phyloP scores from a whole-genome alignment of 1,140 invertebrate species.

The Pinna nobilis region DNA sequence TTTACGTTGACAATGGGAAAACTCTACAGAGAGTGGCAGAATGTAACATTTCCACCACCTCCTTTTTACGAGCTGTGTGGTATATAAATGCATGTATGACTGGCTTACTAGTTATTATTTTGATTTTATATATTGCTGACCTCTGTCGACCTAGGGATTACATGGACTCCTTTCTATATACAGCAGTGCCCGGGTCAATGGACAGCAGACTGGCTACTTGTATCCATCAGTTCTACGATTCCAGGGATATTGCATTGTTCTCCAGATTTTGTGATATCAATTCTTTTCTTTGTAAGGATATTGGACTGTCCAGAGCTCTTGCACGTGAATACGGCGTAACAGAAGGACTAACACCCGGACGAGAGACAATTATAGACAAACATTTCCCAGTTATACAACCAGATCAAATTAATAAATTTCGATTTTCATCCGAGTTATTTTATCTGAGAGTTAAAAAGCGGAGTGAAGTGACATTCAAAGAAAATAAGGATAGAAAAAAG shows the following conservation, averaged over 20 bases:
- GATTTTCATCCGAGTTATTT: constrained; percentile 15
- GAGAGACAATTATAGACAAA: constrained; percentile 30
- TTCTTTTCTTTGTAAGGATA: constrained; percentile 20
- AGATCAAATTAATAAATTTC: constrained; percentile 32
- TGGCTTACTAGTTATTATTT: constrained; percentile 7
- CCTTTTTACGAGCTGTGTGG: constrained; percentile 39
- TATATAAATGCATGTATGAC: constrained; percentile 35
- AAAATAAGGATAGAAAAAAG: neutral
- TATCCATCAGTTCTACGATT: constrained; percentile 21
- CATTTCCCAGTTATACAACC: constrained; percentile 43
- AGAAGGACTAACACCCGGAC: constrained; percentile 31
- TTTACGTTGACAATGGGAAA: neutral
- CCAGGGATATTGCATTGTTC: constrained; percentile 14
- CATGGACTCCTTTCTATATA: constrained; percentile 21
- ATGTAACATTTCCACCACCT: constrained; percentile 36
- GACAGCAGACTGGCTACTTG: constrained; percentile 36
- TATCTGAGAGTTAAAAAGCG: constrained; percentile 1
- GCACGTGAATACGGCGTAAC: constrained; percentile 34
- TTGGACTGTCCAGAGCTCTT: constrained; percentile 28
- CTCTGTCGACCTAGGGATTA: constrained; percentile 1
- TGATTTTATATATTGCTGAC: constrained; percentile 18
- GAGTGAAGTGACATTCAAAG: neutral
- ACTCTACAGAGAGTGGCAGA: neutral
- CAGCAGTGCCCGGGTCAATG: constrained; percentile 28
- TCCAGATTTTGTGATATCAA: constrained; percentile 38